Evolutionary conservation across 2,797 vertebrate species (phyloP), one percentile per base, ranked within the genome.

Genomic region (Pantherophis vulpinus): DNA sequence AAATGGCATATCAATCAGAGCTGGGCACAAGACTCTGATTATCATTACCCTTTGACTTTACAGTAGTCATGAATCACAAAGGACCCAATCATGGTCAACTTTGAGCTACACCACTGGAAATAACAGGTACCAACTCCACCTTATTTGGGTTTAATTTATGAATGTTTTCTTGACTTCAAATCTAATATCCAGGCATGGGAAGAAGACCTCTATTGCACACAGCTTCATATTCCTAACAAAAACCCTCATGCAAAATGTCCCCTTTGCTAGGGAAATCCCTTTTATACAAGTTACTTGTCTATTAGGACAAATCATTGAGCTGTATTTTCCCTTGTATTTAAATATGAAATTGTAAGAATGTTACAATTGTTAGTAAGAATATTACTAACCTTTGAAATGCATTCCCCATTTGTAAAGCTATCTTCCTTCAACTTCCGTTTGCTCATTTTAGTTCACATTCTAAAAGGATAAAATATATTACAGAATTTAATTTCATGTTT

Each of bases 341-440:
- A 83, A 51, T 16, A 86, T 91, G 60, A 29, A 12, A 74, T 93
- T 87, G 90, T 29, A 79, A 91, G 58, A 60, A 89, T 29, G 37
- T 88, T 88, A 74, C 32, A 59, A 88, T 60, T 58, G 58, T 70
- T 37, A 74, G n/a, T 66, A 63, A 90, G 29, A 55, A 10, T 61
- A 47, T 9, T 59, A 97, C 97, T 93, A 88, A 98, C 99, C 98
- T 99, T 97, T 55, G 98, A 98, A 96, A 99, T 96, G 94, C 98
- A 98, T 94, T 98, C 98, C 83, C 97, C 97, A 0, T 95, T 93
- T 23, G 98, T 91, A 86, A 96, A 91, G n/a, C 32, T 96, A 90
- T 42, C 96, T 12, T 97, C 97, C 92, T 97, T 98, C 4, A 61
- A 87, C 95, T 98, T 99, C 86, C 98, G 98, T 95, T 98, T 99